Evolutionary conservation across 2,113 vertebrate genomes (phyloP).

Genomic region (Carollia perspicillata): DNA sequence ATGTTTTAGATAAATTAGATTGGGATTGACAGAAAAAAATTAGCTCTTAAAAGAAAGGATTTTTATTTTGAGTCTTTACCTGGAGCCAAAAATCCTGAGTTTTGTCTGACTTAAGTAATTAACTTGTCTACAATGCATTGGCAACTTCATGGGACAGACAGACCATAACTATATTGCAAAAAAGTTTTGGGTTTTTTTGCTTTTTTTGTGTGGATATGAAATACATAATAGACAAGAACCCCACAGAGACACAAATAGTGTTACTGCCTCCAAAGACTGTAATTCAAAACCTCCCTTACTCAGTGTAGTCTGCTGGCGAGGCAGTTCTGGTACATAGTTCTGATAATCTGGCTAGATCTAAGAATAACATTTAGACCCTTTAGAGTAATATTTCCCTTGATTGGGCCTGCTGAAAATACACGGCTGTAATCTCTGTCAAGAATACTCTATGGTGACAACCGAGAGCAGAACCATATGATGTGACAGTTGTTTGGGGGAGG

Average conservation of each 20-base stretch:
- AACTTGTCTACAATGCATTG: constrained; percentile 10
- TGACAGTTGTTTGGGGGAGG: neutral
- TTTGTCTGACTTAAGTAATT: constrained; percentile 55
- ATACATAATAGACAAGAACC: neutral
- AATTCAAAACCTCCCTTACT: constrained; percentile 38
- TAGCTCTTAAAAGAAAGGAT: neutral
- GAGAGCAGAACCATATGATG: neutral
- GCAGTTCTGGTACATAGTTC: neutral
- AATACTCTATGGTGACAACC: neutral
- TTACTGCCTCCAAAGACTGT: constrained; percentile 13
- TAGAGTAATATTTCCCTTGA: constrained; percentile 28
- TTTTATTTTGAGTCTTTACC: constrained; percentile 44
- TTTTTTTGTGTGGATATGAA: neutral
- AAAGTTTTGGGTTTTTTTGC: neutral
- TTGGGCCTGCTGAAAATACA: neutral
- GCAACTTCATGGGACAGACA: neutral
- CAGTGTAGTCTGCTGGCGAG: neutral
- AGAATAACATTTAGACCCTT: constrained; percentile 42
- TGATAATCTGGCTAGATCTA: constrained; percentile 11
- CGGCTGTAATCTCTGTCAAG: neutral
- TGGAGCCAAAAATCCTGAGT: constrained; percentile 49
- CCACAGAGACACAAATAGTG: neutral
- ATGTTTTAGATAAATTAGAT: constrained; percentile 58
- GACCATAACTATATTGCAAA: neutral
- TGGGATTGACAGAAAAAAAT: constrained; percentile 9